Conservation (phyloP, 1,140 invertebrate species). For the Bombus waltoni region DNA sequence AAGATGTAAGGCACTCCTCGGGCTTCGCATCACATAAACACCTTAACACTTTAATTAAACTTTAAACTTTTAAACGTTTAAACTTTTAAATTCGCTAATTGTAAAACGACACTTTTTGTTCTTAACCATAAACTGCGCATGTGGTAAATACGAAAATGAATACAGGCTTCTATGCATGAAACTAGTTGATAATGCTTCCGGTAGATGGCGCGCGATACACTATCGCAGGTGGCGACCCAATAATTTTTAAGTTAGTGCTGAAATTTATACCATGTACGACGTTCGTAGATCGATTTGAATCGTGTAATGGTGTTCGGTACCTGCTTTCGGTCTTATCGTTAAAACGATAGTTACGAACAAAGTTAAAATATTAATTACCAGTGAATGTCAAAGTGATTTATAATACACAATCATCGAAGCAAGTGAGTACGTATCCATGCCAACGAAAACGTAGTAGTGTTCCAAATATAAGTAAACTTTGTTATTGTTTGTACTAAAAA, state of each 20-base stretch:
- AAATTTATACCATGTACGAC: not conserved
- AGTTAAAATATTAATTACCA: not conserved
- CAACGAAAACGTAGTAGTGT: not conserved
- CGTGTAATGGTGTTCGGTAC: not conserved
- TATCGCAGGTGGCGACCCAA: not conserved
- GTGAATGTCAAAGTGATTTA: too few relatives aligned
- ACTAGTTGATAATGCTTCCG: slow-evolving; percentile 11
- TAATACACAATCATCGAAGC: too few relatives aligned
- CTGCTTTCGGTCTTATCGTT: not conserved
- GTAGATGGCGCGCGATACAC: slow-evolving; percentile 40
- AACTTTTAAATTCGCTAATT: not conserved
- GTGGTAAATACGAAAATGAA: slow-evolving; percentile 16
- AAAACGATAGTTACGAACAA: not conserved
- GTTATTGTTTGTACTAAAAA: not conserved
- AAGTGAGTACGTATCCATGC: not conserved
- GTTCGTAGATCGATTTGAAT: not conserved
- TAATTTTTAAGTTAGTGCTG: not conserved
- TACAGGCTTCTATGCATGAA: not conserved
- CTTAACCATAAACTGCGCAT: not conserved
- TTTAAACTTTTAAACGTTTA: too few relatives aligned
- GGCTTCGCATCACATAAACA: not conserved
- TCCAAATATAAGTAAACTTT: not conserved
- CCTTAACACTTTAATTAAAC: not conserved
- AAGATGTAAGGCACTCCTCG: too few relatives aligned
- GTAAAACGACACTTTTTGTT: not conserved